A percentile compares a stretch with the other conserved stretches of the same genome.
Conservation (phyloP, 2,113 vertebrate species). For the Tragelaphus buxtoni region DNA sequence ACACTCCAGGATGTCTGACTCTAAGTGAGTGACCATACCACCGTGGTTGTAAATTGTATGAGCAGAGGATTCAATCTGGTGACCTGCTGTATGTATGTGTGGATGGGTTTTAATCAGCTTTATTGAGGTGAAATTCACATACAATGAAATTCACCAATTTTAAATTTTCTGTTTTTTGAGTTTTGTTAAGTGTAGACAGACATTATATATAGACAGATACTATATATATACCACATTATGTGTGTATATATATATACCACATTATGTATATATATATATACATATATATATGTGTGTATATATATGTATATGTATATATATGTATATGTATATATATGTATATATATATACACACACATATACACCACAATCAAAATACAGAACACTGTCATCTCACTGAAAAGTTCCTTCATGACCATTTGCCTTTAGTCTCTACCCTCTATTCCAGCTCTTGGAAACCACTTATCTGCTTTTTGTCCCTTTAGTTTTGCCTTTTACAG, state of each 20-base stretch:
- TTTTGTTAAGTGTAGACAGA: neutral
- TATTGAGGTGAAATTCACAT: neutral
- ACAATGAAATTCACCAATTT: neutral
- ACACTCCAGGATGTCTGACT: neutral
- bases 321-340: no score
- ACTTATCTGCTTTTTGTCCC: no score
- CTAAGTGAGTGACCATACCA: neutral
- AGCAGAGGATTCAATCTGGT: neutral
- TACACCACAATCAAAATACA: no score
- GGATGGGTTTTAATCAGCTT: neutral
- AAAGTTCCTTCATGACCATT: no score
- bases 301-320: no score
- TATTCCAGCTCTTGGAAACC: no score
- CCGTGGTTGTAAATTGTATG: neutral
- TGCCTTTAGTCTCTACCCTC: no score
- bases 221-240: neutral
- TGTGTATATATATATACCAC: neutral
- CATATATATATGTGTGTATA: neutral
- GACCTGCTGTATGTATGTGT: neutral
- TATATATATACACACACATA: fast-evolving
- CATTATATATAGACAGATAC: neutral
- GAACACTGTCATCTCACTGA: no score
- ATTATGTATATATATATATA: neutral
- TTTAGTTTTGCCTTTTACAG: no score
- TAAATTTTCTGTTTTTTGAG: neutral